Base-by-base conservation (phyloP, 2,113 vertebrate species). In the Hippocampus abdominalis region DNA sequence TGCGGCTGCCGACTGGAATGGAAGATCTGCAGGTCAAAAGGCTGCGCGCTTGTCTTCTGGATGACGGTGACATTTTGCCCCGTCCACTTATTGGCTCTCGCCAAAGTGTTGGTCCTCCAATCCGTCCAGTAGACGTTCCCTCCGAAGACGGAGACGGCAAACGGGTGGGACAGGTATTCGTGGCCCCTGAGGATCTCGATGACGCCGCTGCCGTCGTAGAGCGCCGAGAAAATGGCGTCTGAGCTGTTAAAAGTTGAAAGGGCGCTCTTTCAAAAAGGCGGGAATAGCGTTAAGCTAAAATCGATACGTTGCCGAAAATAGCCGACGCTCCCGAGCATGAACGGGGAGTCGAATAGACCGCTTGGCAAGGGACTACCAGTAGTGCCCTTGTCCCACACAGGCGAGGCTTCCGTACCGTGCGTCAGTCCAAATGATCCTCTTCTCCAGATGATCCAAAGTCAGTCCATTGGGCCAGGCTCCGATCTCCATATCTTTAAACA, bases 121-220 rank as follows among this genome's bases (percentile, higher is more conserved):
- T 99, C 97, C 1, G 97, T 99, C 97, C 97, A 99, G 75, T 97
- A 99, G 2, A 99, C 96, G 42, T 94, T 95, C 76, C 96, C 97
- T 74, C 96, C 97, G 66, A 94, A 98, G 1, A 99, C 88, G 73
- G 97, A 98, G 49, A 99, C 96, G 8, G 97, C 97, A 76, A 99
- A 99, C 7, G 97, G 97, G 78, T 99, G 97, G 27, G 97, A 99
- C 71, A 99, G 93, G 76, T 98, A 99, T 64, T 99, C 97, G 7
- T 99, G 97, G 63, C 96, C 96, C 64, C 92, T 85, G 46, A 99
- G 94, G 79, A 99, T 96, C 91, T 99, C 97, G 63, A 97, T 96
- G 92, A 96, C 94, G 73, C 88, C 85, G 16, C 89, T 94, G 71
- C 97, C 97, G 69, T 99, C 97, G 32, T 99, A 99, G 49, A 97